Conservation (phyloP, 2,113 vertebrate genomes). For the Rattus rattus region DNA sequence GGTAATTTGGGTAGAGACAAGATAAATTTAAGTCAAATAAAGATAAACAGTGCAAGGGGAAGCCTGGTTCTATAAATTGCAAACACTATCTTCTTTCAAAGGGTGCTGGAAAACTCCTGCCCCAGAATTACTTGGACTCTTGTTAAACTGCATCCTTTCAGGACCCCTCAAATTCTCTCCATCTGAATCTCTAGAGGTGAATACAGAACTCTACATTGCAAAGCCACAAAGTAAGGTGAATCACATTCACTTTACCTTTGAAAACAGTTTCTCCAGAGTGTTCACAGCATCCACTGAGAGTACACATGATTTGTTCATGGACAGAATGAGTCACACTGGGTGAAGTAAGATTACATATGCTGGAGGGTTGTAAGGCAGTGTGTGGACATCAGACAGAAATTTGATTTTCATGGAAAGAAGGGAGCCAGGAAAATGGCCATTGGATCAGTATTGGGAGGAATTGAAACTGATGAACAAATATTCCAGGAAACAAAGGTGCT, state of each 20-base stretch:
- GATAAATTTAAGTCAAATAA: slow-evolving; percentile 16
- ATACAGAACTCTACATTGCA: neutral
- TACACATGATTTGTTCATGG: neutral
- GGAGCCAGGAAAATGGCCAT: neutral
- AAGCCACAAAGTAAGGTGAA: neutral
- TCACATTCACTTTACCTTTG: neutral
- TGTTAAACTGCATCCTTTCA: neutral
- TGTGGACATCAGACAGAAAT: neutral
- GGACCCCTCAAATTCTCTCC: neutral
- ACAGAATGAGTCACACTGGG: neutral
- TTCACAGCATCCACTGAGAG: neutral
- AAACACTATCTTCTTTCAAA: neutral
- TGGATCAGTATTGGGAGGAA: neutral
- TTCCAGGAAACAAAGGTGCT: neutral
- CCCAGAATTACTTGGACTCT: neutral
- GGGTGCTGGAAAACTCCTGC: neutral
- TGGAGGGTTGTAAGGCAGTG: neutral
- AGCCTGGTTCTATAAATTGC: neutral
- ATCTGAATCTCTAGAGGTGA: neutral
- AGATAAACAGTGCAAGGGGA: neutral
- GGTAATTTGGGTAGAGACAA: neutral
- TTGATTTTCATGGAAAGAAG: neutral
- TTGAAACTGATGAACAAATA: neutral
- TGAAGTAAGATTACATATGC: neutral
- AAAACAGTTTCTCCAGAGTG: neutral